These are phyloP conservation scores for Synanceia verrucosa DNA, from an alignment of 2,797 vertebrate species.

Conservation along the genomic window DNA sequence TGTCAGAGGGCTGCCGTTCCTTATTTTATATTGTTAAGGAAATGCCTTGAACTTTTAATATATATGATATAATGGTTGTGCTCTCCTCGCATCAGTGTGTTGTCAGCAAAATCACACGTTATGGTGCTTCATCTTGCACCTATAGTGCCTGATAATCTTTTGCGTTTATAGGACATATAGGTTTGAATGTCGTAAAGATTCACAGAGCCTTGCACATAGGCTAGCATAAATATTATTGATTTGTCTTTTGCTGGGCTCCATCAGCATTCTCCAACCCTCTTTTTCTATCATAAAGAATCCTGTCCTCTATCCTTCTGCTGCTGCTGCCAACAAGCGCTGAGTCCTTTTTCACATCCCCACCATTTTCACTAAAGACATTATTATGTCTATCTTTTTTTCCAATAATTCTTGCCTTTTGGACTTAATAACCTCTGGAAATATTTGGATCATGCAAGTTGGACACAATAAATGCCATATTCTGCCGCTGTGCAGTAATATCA, in stretches of 20 bases:
- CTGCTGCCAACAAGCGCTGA: not conserved
- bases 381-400: not conserved
- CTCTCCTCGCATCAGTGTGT: slow-evolving; percentile 1
- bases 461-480: too few species aligned
- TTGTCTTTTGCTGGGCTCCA: slow-evolving; percentile 2
- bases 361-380: too few species aligned
- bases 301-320: not conserved
- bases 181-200: slow-evolving; percentile 22
- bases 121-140: not conserved
- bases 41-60: not conserved
- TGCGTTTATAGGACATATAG: slow-evolving; percentile 24
- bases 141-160: slow-evolving; percentile 1
- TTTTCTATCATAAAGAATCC: not conserved
- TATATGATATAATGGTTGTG: slow-evolving; percentile 8
- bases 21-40: slow-evolving; percentile 1
- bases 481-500: not conserved
- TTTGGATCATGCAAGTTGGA: too few species aligned
- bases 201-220: not conserved
- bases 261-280: not conserved
- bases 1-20: slow-evolving; percentile 5
- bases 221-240: slow-evolving; percentile 34
- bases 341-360: not conserved
- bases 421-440: not conserved
- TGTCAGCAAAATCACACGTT: slow-evolving; percentile 29
- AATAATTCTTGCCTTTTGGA: not conserved